phyloP scores from a whole-genome alignment of 2,888 invertebrate genomes.

The Netelia virgata region DNA sequence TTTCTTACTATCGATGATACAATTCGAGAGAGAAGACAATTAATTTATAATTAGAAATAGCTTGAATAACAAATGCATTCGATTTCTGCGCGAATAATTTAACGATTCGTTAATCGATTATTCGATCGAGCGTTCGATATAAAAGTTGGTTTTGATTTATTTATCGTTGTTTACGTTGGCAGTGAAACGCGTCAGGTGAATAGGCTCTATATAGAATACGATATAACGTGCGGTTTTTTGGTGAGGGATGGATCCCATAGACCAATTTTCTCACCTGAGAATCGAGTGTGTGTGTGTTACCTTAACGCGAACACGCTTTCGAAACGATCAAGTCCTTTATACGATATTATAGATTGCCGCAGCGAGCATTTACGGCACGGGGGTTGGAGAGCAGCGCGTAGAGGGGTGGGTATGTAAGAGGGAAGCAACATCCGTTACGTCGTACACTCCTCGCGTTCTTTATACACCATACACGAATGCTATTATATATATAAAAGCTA shows the following conservation, averaged over 20 bases:
- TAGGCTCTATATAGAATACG: not conserved
- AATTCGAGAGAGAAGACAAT: no score
- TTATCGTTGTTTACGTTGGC: not conserved
- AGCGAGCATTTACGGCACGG: conserved; percentile 47
- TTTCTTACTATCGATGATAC: no score
- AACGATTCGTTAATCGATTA: not conserved
- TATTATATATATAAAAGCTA: conserved; percentile 73
- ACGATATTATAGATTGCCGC: conserved; percentile 51
- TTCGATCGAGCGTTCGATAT: not conserved
- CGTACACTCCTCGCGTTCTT: not conserved
- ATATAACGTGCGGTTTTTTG: not conserved
- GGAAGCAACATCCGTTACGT: conserved; percentile 30
- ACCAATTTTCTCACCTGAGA: conserved; percentile 45
- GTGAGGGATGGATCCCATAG: not conserved
- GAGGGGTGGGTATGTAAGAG: conserved; percentile 34
- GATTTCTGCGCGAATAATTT: not conserved
- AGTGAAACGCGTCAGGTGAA: not conserved
- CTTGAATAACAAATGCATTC: no score
- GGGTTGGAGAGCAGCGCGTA: conserved; percentile 16
- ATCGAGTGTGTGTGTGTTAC: not conserved
- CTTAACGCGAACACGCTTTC: conserved; percentile 42
- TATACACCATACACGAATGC: conserved; percentile 53
- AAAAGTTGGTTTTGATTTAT: not conserved
- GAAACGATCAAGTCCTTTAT: conserved; percentile 59
- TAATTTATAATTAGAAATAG: no score